Base-by-base conservation (phyloP, 37 sponge, comb jelly and placozoan genomes). In the Cladorhizidae sp. region DNA sequence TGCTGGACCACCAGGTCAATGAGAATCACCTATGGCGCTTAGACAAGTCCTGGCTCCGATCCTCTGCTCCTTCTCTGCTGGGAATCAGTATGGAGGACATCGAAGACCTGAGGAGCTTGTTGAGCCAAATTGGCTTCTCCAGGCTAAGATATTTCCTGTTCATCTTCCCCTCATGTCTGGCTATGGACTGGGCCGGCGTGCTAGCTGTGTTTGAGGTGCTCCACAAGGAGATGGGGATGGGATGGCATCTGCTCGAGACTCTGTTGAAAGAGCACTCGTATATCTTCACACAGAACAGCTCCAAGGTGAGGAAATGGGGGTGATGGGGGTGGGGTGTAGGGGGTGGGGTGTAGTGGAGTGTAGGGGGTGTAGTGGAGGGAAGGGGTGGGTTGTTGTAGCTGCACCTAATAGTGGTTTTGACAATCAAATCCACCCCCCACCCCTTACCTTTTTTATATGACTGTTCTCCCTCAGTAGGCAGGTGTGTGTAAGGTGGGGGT, bases 31-130 rank as follows among this genome's bases (percentile, higher is more conserved):
- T n/a, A n/a, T n/a, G n/a, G n/a, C n/a, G n/a, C n/a, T n/a, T n/a
- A n/a, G n/a, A n/a, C n/a, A n/a, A n/a, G n/a, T n/a, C n/a, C n/a
- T n/a, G n/a, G n/a, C n/a, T n/a, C n/a, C n/a, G n/a, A n/a, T n/a
- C n/a, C n/a, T 65, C 67, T 31, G 33, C 67, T 15, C 67, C 67
- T 14, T 65, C 67, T 32, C 67, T 65, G 32, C 35, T 65, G 31
- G 67, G 67, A 2, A 36, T 65, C 32, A 35, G 33, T 7, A 31
- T 65, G 36, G 35, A 65, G 17, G 35, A 65, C 2, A 18, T 65
- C 2, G 31, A 31, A 36, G 17, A 65, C 2, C 7, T 15, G 32
- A 36, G 20, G 36, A 12, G 32, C 2, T 3, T 14, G 17, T 32
- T 65, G 67, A 65, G 31, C 20, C 11, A 32, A 9, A 12, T 65